Evolutionary conservation across 2,113 vertebrate genomes (phyloP).

Genomic region (Strix aluco): DNA sequence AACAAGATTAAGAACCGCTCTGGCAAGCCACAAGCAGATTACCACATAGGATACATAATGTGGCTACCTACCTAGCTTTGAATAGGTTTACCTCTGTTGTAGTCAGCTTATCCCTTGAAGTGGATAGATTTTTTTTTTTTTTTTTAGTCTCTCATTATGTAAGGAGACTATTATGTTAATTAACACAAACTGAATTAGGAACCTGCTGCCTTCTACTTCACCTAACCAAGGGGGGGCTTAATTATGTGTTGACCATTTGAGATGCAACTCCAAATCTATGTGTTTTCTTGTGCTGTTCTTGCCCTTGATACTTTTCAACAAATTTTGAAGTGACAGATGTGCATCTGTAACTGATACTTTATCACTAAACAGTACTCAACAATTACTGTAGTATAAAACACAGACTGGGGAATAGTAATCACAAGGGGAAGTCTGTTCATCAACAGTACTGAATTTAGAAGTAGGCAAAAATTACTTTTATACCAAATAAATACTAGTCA

Average conservation of each 20-base stretch:
- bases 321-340: background rate
- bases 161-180: slow-evolving; percentile 27
- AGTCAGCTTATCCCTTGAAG: slow-evolving; percentile 29
- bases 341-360: background rate
- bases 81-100: slow-evolving; percentile 19
- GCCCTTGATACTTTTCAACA: background rate
- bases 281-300: background rate
- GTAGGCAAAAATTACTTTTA: background rate
- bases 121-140: background rate
- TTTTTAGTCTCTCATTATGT: background rate
- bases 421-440: background rate
- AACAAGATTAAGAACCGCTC: slow-evolving; percentile 5
- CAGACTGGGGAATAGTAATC: background rate
- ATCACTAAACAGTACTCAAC: background rate
- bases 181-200: slow-evolving; percentile 16
- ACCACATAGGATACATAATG: background rate
- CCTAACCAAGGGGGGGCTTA: background rate
- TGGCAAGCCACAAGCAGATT: background rate
- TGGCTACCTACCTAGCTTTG: background rate
- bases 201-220: slow-evolving; percentile 5
- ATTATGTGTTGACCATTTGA: background rate
- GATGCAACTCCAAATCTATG: background rate
- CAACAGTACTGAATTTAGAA: background rate
- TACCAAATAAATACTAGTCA: background rate
- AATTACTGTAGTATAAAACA: background rate